Percentiles rank a stretch among this genome's conserved stretches.
Evolutionary conservation across 2,888 invertebrate species (phyloP).

Genomic region (Drosophila paucipuncta): DNA sequence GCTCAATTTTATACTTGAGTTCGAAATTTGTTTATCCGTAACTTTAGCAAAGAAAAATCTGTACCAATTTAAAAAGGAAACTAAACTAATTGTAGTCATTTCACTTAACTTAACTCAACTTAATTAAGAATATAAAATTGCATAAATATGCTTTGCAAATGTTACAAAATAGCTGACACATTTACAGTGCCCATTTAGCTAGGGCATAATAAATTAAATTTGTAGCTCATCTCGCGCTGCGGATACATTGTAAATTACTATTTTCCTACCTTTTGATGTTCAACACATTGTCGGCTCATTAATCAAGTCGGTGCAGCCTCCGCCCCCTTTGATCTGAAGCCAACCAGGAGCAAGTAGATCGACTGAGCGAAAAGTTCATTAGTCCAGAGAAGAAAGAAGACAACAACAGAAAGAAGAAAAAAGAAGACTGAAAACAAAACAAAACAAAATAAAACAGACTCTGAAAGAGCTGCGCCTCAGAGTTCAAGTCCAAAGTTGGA

Average conservation of each 20-base stretch:
- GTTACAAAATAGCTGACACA: not conserved
- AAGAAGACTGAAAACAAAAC: not conserved
- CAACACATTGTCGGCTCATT: conserved; percentile 77
- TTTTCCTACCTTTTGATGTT: conserved; percentile 74
- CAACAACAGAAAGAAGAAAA: not conserved
- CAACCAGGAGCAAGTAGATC: conserved; percentile 29
- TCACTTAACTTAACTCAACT: not conserved
- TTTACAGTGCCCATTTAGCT: conserved; percentile 11
- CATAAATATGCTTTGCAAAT: not conserved
- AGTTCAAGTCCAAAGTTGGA: conserved; percentile 42
- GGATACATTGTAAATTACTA: conserved; percentile 73
- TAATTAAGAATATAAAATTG: not conserved
- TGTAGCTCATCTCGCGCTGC: conserved; percentile 41
- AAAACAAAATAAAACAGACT: not conserved
- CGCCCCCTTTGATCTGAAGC: conserved; percentile 43
- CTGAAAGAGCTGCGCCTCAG: conserved; percentile 3
- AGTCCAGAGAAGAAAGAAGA: conserved; percentile 14
- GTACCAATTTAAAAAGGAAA: not conserved
- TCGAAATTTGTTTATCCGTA: not conserved
- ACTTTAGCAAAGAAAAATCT: not conserved
- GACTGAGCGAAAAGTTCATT: conserved; percentile 46
- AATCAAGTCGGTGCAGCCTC: conserved; percentile 62
- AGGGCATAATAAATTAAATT: conserved; percentile 62
- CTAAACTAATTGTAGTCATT: not conserved
- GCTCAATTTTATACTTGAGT: not conserved